Base-by-base conservation (phyloP, 2,888 invertebrate species). In the Drosophila acutilabella region DNA sequence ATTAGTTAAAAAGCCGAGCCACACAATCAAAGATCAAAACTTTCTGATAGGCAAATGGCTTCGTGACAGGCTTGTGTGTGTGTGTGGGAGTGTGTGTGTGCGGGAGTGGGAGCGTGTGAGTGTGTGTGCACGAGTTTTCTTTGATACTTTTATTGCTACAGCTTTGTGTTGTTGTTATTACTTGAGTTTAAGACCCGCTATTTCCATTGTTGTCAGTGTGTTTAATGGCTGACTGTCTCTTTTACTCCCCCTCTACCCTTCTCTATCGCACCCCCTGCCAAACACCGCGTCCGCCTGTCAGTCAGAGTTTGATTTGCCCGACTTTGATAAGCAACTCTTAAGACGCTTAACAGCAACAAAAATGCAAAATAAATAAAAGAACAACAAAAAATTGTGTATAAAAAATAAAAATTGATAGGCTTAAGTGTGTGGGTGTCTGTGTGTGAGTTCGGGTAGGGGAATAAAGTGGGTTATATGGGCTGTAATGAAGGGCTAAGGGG, bases 1-100 rank as follows among this genome's bases (percentile, higher is more conserved):
- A 91, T 91, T 90, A 90, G 89, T 89, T 88, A 90, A 90, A 89
- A 89, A 89, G 82, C 88, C 86, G 69, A 78, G 67, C 51, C 80
- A 81, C 69, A 84, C 89, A 90, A 89, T 90, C 90, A 91, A 89
- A 89, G 87, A 90, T 90, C 80, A 72, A 76, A 88, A 86, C 74
- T 80, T 84, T 66, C 53, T 75, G 88, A 88, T 86, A 83, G 76
- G 59, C 70, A 76, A 72, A 70, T 79, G 69, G 60, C 23, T 18
- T 20, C 50, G 59, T 64, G 50, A 44, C 53, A 51, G 50, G 41
- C n/a, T n/a, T 16, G 18, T 61, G 57, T 54, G 41, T 20, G 20
- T 2, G 3, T 18, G 18, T 2, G 18, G 3, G 20, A 20, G 42
- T 33, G 57, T 45, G 45, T 23, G 62, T 13, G 20, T 57, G 30